Evolutionary conservation across 2,888 invertebrate species (phyloP).

Genomic region (Cryptocheilus praepositus): DNA sequence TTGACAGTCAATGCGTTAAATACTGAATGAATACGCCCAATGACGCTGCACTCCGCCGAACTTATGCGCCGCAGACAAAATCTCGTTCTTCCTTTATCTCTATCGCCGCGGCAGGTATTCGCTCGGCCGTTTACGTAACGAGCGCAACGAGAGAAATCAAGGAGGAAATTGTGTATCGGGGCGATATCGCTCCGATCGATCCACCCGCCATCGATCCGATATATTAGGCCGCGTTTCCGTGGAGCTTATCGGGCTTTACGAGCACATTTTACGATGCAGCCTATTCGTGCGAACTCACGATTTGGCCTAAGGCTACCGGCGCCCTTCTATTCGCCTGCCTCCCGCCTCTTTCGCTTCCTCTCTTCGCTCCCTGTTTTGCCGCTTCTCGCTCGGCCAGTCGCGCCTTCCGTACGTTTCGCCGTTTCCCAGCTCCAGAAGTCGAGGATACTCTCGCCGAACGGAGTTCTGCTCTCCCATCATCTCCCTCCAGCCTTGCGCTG

Average conservation of each 20-base stretch:
- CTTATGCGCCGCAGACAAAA: too few species aligned
- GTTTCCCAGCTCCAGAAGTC: background rate
- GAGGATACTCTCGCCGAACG: background rate
- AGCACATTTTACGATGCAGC: conserved; percentile 37
- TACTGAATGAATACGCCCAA: too few species aligned
- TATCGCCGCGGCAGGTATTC: background rate
- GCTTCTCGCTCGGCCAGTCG: background rate
- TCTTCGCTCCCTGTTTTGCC: too few species aligned
- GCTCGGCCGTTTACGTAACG: background rate
- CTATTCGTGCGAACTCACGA: conserved; percentile 27
- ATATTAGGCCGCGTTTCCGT: conserved; percentile 35
- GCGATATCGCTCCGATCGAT: conserved; percentile 25
- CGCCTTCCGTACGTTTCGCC: conserved; percentile 17
- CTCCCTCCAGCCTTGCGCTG: background rate
- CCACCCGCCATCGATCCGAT: conserved; percentile 32
- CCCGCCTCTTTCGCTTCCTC: too few species aligned
- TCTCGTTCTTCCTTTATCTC: too few species aligned
- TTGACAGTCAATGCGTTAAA: too few species aligned
- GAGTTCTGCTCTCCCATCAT: background rate
- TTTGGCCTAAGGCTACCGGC: conserved; percentile 25
- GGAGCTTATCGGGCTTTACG: conserved; percentile 39
- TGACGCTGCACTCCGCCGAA: too few species aligned
- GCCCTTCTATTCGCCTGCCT: conserved; percentile 10
- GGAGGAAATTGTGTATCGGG: background rate
- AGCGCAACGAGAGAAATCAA: conserved; percentile 1